Evolutionary conservation across 1,140 invertebrate species (phyloP), one percentile per base, ranked within the genome.

Genomic region (Helicoverpa armigera): DNA sequence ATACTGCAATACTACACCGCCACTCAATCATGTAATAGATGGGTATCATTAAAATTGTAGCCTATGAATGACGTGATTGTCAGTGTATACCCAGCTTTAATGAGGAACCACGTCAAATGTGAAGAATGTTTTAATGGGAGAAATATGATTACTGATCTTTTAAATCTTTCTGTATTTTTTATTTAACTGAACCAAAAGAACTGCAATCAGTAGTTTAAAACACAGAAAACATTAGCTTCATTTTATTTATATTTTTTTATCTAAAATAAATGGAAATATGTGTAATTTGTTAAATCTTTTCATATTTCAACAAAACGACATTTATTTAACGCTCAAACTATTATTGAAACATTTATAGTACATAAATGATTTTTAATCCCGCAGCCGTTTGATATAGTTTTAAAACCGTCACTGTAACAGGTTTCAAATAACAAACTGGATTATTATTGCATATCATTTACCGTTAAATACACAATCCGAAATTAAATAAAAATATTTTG

Each of bases 31-130:
- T 58, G 35, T 51, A 18, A 51, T 63, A 75, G 31, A 75, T 63
- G 58, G n/a, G n/a, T 23, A 50, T 50, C 73, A 51, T 75, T 75
- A 75, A 75, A 75, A 75, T 61, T 7, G 43, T 51, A 18, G 58
- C 18, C 18, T 35, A 29, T 75, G 73, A 75, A 63, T 75, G 51
- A 75, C 54, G 58, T 7, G 43, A 61, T 63, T 61, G 73, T 50
- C 43, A 75, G 29, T 75, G 43, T 60, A 60, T 23, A 13, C 50
- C 18, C 35, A 43, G 2, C 2, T 43, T 63, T 61, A 75, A 75
- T 63, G 73, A 63, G 16, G 9, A 7, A 18, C 58, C 29, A 43
- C 35, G 11, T 14, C 16, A 54, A 69, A 69, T 69, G 23, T 69
- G 16, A 48, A 18, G 2, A 50, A 50, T 67, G 43, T 50, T 67